Percentiles rank a stretch among this genome's conserved stretches.
phyloP scores from a whole-genome alignment of 2,113 vertebrate species.

The Rhegmatorhina hoffmannsi region DNA sequence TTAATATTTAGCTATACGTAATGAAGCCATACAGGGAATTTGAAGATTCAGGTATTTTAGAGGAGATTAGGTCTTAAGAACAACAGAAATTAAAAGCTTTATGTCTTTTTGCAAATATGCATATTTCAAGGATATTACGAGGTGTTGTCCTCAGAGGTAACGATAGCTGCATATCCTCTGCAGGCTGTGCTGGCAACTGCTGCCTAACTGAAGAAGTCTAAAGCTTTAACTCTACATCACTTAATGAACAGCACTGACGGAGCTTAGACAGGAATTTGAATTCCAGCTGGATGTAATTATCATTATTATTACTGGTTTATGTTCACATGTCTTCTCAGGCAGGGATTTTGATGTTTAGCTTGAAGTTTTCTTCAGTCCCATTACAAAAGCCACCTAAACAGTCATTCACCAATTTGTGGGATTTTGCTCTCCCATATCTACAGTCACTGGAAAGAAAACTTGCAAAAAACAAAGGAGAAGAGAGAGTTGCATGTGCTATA shows the following conservation, averaged over 20 bases:
- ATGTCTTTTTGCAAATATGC: not conserved
- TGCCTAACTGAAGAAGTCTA: not conserved
- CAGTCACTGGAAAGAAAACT: not conserved
- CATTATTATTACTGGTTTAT: conserved; percentile 1
- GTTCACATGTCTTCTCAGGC: not conserved
- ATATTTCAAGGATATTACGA: not conserved
- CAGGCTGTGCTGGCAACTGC: not conserved
- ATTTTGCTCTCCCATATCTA: not conserved
- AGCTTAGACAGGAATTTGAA: not conserved
- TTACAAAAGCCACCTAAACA: not conserved
- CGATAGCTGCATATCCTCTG: not conserved
- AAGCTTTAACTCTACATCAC: not conserved
- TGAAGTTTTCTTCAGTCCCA: not conserved
- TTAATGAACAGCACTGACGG: not conserved
- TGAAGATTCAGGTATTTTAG: conserved; percentile 25
- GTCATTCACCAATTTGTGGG: not conserved
- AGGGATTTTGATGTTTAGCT: not conserved
- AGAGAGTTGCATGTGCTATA: not conserved
- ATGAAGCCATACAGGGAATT: not conserved
- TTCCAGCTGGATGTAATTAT: conserved; percentile 32
- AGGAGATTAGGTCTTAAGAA: not conserved
- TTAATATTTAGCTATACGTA: not conserved
- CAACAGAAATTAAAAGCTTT: conserved; percentile 28
- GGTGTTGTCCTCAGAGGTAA: not conserved
- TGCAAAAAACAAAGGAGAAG: not conserved